phyloP scores from a whole-genome alignment of 2,113 vertebrate genomes.

The Podarcis cretensis region DNA sequence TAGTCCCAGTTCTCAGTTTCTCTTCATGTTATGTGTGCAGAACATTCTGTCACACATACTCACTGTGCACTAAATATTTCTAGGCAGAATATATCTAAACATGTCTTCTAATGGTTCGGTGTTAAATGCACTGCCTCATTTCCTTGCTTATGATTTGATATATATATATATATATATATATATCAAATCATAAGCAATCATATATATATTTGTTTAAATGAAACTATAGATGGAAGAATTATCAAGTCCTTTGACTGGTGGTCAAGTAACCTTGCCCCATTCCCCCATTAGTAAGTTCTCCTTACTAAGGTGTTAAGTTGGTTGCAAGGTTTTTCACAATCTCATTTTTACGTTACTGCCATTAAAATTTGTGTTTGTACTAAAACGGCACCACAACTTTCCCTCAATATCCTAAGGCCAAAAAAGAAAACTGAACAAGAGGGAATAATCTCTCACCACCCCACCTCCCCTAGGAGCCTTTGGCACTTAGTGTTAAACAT shows the following conservation, averaged over 20 bases:
- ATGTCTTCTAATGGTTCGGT: constrained; percentile 13
- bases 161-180: constrained; percentile 37
- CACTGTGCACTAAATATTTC: background rate
- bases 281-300: background rate
- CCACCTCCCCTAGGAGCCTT: background rate
- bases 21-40: background rate
- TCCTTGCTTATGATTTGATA: constrained; percentile 29
- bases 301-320: too few species aligned
- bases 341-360: background rate
- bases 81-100: constrained; percentile 13
- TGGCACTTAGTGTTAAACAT: background rate
- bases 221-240: constrained; percentile 15
- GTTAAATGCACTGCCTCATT: constrained; percentile 22
- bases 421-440: background rate
- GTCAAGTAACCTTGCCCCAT: background rate
- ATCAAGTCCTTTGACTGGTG: background rate
- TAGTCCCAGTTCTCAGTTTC: background rate
- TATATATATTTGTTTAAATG: constrained; percentile 7
- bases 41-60: background rate
- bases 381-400: background rate
- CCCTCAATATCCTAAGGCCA: background rate
- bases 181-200: too few species aligned
- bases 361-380: constrained; percentile 30
- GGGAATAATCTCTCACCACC: rapidly evolving
- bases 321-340: too few species aligned